Percentiles rank a stretch among this genome's conserved stretches.
Evolutionary conservation across 2,888 invertebrate species (phyloP).

Genomic region (Brachynemurus nebulosus): DNA sequence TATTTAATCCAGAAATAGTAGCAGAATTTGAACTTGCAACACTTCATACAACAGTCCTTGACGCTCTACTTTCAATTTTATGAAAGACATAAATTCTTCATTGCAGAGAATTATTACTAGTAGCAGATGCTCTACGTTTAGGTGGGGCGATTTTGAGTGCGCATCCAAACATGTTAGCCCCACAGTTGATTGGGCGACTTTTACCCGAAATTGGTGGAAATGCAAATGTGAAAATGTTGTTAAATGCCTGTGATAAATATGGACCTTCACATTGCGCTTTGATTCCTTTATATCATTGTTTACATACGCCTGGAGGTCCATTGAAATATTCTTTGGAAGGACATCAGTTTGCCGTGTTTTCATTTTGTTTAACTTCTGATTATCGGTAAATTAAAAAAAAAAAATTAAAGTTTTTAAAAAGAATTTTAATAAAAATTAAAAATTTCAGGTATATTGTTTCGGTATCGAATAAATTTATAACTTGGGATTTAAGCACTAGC

Average conservation of each 20-base stretch:
- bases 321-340: conserved; percentile 96
- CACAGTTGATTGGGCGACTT: conserved; percentile 82
- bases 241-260: conserved; percentile 81
- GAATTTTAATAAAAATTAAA: no score
- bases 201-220: conserved; percentile 79
- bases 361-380: conserved; percentile 78
- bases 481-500: conserved; percentile 92
- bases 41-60: neutral
- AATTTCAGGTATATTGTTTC: conserved; percentile 95
- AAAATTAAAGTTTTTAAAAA: no score
- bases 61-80: neutral
- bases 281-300: conserved; percentile 85
- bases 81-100: conserved; percentile 3
- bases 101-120: conserved; percentile 71
- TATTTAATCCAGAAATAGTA: no score
- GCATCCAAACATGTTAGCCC: conserved; percentile 92
- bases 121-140: conserved; percentile 83
- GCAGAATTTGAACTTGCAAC: no score
- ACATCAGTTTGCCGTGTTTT: conserved; percentile 95
- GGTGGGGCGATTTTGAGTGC: conserved; percentile 87
- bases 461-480: conserved; percentile 91
- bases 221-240: conserved; percentile 69
- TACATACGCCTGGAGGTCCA: conserved; percentile 98
- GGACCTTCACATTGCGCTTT: conserved; percentile 83
- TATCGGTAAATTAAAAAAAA: no score